Percentiles rank a stretch among this genome's conserved stretches.
Conservation (phyloP, 35 echinoderm and acorn worm species). For the Apostichopus japonicus region DNA sequence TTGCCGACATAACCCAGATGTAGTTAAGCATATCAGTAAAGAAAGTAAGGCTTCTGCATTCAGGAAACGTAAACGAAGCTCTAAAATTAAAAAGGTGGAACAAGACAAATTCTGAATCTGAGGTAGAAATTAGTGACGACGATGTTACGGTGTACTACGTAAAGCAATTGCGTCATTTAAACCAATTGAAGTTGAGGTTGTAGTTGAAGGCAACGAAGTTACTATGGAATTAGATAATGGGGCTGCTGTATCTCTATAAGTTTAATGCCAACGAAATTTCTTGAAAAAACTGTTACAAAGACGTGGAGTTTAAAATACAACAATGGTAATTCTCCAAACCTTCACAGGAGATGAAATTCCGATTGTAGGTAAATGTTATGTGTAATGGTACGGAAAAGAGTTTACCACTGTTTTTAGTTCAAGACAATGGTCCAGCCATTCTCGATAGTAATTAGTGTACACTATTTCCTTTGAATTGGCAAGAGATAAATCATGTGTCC, state of each 20-base stretch:
- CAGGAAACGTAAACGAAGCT: slow-evolving; percentile 37
- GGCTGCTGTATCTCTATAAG: background rate
- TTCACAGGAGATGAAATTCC: slow-evolving; percentile 45
- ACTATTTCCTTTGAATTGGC: background rate
- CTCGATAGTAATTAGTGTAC: slow-evolving; percentile 17
- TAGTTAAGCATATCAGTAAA: slow-evolving; percentile 27
- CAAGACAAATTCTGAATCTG: slow-evolving; percentile 21
- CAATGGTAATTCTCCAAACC: slow-evolving; percentile 14
- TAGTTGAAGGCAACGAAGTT: background rate
- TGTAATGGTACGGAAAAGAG: slow-evolving; percentile 14
- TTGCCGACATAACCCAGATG: slow-evolving; percentile 22
- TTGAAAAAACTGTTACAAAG: background rate
- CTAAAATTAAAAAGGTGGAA: slow-evolving; percentile 28
- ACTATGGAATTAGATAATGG: slow-evolving; percentile 32
- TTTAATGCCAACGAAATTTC: background rate
- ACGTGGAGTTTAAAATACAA: background rate
- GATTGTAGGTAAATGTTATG: slow-evolving; percentile 14
- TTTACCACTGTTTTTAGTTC: background rate
- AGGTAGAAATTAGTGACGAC: slow-evolving; percentile 43
- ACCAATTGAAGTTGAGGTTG: slow-evolving; percentile 50
- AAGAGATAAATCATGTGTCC: background rate
- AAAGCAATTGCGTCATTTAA: slow-evolving; percentile 46
- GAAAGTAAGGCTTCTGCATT: slow-evolving; percentile 8
- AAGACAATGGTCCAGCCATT: slow-evolving; percentile 17
- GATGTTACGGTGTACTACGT: slow-evolving; percentile 48